Conservation (phyloP, 2,113 vertebrate species). For the Lonchura striata region DNA sequence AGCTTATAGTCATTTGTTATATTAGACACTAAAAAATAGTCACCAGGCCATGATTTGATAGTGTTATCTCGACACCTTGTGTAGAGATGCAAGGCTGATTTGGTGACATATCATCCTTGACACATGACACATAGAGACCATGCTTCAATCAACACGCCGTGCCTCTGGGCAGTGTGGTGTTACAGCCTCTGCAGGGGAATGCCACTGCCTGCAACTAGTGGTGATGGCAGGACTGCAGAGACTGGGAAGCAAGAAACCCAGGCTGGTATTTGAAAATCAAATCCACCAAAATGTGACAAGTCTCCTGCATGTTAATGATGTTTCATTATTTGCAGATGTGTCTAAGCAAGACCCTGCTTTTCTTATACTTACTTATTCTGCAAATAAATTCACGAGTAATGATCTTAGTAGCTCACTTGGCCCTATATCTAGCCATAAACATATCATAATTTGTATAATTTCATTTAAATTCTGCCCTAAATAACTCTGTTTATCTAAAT, state of each 20-base stretch:
- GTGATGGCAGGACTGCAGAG: background rate
- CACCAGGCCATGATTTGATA: slow-evolving; percentile 4
- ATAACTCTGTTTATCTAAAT: background rate
- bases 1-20: background rate
- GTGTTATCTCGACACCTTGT: slow-evolving; percentile 18
- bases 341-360: background rate
- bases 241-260: background rate
- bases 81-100: slow-evolving; percentile 45
- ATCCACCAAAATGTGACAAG: background rate
- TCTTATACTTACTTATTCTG: background rate
- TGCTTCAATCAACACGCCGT: slow-evolving; percentile 54
- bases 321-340: background rate
- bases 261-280: background rate
- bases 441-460: background rate
- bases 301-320: background rate
- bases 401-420: background rate
- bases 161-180: slow-evolving; percentile 26
- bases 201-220: slow-evolving; percentile 11
- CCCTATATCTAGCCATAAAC: background rate
- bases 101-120: slow-evolving; percentile 71
- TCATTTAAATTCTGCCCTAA: background rate
- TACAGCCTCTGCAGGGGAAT: background rate
- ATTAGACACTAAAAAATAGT: background rate
- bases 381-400: background rate
- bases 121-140: slow-evolving; percentile 61